These are phyloP conservation scores for Styela clava DNA, from an alignment of 23 tunicate genomes.

Conservation along the genomic window DNA sequence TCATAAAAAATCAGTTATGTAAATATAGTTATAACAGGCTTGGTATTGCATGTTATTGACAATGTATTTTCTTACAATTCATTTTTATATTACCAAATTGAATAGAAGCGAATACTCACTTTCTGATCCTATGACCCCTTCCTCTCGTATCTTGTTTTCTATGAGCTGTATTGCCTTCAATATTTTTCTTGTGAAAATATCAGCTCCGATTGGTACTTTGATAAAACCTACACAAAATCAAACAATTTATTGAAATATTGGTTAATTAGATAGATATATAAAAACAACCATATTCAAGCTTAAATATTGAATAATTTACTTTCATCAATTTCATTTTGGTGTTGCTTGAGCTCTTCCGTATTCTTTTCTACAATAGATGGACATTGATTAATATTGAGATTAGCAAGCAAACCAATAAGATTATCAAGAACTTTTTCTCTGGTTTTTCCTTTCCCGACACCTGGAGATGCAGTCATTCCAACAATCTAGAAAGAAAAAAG, in stretches of 20 bases:
- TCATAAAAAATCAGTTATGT: too few species aligned
- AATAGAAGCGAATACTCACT: too few species aligned
- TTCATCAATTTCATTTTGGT: conserved; percentile 46
- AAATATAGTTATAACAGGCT: too few species aligned
- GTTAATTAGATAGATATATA: background rate
- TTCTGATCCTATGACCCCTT: background rate
- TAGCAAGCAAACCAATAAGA: conserved; percentile 59
- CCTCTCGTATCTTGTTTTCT: conserved; percentile 11
- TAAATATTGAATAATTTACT: conserved; percentile 19
- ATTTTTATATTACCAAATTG: too few species aligned
- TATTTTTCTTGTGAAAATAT: conserved; percentile 5
- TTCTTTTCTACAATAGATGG: conserved; percentile 33
- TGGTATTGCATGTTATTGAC: too few species aligned
- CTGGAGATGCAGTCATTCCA: conserved; percentile 65
- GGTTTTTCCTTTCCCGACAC: conserved; percentile 56
- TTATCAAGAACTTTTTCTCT: conserved; percentile 42
- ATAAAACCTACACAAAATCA: background rate
- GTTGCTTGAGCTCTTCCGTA: conserved; percentile 16
- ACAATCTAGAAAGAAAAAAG: conserved; percentile 36
- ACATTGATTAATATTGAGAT: conserved; percentile 47
- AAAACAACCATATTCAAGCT: too few species aligned
- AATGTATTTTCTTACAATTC: too few species aligned
- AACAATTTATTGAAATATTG: background rate
- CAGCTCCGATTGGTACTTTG: background rate
- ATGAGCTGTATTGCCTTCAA: conserved; percentile 18